Conservation (phyloP, 2,797 vertebrate species). For the Sphenodon punctatus region DNA sequence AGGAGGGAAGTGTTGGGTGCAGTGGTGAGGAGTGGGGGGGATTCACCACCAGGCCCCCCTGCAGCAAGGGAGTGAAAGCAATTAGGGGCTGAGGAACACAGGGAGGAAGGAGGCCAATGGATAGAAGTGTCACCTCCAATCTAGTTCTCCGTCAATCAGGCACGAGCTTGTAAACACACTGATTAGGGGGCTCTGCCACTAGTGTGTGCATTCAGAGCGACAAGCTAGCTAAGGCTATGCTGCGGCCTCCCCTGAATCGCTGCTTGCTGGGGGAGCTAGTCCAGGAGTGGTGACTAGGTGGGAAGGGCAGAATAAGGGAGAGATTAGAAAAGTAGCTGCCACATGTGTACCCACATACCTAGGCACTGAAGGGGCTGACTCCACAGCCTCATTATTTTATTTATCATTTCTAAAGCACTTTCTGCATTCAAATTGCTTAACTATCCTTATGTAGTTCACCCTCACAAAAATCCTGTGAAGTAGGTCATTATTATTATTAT, state of each 20-base stretch:
- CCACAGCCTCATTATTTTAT: too few species aligned
- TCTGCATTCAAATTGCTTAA: too few species aligned
- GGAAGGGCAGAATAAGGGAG: not conserved
- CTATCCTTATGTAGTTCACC: too few species aligned
- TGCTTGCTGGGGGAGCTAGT: rapidly evolving
- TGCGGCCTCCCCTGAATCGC: not conserved
- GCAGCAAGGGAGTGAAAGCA: not conserved
- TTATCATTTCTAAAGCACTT: too few species aligned
- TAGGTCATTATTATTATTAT: too few species aligned
- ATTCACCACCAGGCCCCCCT: not conserved
- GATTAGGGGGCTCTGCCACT: not conserved
- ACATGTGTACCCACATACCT: too few species aligned
- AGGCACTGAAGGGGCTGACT: too few species aligned
- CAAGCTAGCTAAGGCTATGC: not conserved
- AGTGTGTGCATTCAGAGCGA: not conserved
- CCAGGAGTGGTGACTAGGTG: rapidly evolving
- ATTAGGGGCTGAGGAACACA: not conserved
- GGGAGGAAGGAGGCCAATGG: not conserved
- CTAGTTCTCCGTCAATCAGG: not conserved
- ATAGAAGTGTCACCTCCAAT: not conserved
- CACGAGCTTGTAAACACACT: not conserved
- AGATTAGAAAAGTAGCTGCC: not conserved
- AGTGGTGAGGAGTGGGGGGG: not conserved
- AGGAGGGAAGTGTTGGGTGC: too few species aligned
- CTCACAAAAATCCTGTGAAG: too few species aligned